Base-by-base conservation (phyloP, 2,888 invertebrate species). In the Orthosia incerta region DNA sequence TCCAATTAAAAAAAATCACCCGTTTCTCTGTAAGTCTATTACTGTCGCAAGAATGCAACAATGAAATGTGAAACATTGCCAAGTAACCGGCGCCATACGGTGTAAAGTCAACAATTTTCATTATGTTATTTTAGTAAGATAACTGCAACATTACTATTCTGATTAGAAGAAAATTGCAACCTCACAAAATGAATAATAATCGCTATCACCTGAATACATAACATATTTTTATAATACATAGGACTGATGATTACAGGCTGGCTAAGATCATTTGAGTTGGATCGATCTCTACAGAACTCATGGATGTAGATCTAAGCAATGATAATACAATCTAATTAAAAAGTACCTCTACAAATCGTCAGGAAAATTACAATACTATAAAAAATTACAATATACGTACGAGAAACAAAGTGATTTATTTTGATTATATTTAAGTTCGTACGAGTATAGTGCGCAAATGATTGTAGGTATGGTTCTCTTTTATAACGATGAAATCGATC, bases 161-260 rank as follows among this genome's bases (percentile, higher is more conserved):
- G 3, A 45, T 51, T 51, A 63, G 46, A 80, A 78, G 63, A 74
- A 80, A 80, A 68, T 59, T 79, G 56, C 9, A 79, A 59, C 73
- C 45, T 16, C 45, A 56, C 56, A 46, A 59, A 75, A 46, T 1
- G 7, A 39, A 39, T 9, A n/a, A 48, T 13, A 5, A 48, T 48
- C 50, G 15, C 9, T 50, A 61, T 31, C 23, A 16, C 18, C 31
- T 5, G 11, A 18, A 26, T 18, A 48, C 12, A 9, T 20, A 45
- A 71, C 15, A 4, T 31, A 13, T 18, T 59, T 15, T 51, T 31
- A 26, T 12, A 18, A 20, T 12, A 23, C 1, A 23, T n/a, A 48
- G 0, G 18, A 18, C 12, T 31, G 31, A n/a, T 31, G 18, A 18
- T 26, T 57, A 31, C 26, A 18, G 56, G 11, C 18, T 18, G 12